Percentiles rank a stretch among this genome's conserved stretches.
phyloP scores from a whole-genome alignment of 2,888 invertebrate genomes.

The Sphaerophoria taeniata region DNA sequence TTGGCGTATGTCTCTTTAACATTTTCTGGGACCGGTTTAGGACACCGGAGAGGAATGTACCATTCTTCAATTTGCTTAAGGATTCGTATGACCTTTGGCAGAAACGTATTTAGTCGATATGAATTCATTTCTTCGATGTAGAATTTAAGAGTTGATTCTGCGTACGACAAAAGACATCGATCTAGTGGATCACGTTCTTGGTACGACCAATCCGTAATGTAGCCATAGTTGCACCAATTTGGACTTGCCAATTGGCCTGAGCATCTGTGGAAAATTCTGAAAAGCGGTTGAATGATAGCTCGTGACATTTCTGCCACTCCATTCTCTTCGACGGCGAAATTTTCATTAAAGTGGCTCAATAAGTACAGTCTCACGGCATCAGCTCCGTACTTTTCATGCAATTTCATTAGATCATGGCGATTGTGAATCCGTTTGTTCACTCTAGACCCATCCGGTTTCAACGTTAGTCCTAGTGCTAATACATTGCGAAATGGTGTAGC shows the following conservation, averaged over 20 bases:
- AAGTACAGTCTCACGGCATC: slow-evolving; percentile 96
- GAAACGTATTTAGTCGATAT: slow-evolving; percentile 95
- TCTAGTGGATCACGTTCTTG: slow-evolving; percentile 88
- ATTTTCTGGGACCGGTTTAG: slow-evolving; percentile 87
- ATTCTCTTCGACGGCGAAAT: slow-evolving; percentile 95
- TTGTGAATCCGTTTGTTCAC: slow-evolving; percentile 99
- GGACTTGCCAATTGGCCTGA: slow-evolving; percentile 14
- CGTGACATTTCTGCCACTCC: slow-evolving; percentile 96
- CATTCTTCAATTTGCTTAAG: slow-evolving; percentile 98
- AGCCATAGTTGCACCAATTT: slow-evolving; percentile 83
- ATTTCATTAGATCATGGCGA: slow-evolving; percentile 95
- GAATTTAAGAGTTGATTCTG: slow-evolving; percentile 93
- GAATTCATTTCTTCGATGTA: slow-evolving; percentile 94
- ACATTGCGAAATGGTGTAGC: slow-evolving; percentile 97
- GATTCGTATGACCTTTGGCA: slow-evolving; percentile 93
- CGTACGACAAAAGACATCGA: slow-evolving; percentile 96
- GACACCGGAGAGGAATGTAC: slow-evolving; percentile 97
- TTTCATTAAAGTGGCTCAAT: slow-evolving; percentile 97
- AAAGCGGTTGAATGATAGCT: slow-evolving; percentile 97
- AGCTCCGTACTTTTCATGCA: slow-evolving; percentile 95
- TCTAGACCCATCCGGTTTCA: slow-evolving; percentile 96
- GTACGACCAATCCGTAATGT: neutral
- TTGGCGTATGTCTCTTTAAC: slow-evolving; percentile 80
- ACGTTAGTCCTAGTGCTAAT: slow-evolving; percentile 94
- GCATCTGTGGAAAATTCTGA: slow-evolving; percentile 84